Percentiles rank a stretch among this genome's conserved stretches.
Conservation (phyloP, 2,113 vertebrate species). For the Apodemus sylvaticus region DNA sequence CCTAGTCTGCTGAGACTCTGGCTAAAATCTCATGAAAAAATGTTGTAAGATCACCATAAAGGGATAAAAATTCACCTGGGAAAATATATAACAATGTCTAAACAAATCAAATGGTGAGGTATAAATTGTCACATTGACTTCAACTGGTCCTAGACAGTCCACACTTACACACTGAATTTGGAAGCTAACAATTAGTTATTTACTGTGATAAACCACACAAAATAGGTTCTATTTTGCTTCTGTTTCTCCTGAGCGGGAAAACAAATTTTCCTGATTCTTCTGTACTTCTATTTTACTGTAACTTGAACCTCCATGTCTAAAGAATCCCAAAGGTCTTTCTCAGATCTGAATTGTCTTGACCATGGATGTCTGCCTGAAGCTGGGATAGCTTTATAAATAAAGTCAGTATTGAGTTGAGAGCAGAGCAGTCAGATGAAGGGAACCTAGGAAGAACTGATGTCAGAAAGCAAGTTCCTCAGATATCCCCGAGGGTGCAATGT, state of each 20-base stretch:
- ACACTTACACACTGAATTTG: neutral
- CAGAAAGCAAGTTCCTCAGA: neutral
- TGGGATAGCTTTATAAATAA: neutral
- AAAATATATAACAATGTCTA: neutral
- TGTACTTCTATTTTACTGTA: slow-evolving; percentile 59
- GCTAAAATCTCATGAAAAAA: neutral
- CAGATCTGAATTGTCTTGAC: neutral
- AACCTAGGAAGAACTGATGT: neutral
- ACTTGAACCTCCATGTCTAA: slow-evolving; percentile 58
- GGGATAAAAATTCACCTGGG: neutral
- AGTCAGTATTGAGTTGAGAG: neutral
- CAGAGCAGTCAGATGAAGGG: neutral
- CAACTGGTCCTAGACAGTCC: neutral
- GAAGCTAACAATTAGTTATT: neutral
- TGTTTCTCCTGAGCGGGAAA: neutral
- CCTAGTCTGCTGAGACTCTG: neutral
- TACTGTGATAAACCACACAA: neutral
- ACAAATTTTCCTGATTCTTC: slow-evolving; percentile 12
- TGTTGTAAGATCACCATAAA: neutral
- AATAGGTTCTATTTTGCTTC: neutral
- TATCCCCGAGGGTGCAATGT: neutral
- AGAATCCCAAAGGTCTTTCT: slow-evolving; percentile 25
- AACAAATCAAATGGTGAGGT: slow-evolving; percentile 10
- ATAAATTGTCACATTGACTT: neutral
- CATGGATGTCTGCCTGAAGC: neutral